A percentile compares a stretch with the other conserved stretches of the same genome.
Conservation (phyloP, 2,888 invertebrate genomes). For the Aphodius granarius region DNA sequence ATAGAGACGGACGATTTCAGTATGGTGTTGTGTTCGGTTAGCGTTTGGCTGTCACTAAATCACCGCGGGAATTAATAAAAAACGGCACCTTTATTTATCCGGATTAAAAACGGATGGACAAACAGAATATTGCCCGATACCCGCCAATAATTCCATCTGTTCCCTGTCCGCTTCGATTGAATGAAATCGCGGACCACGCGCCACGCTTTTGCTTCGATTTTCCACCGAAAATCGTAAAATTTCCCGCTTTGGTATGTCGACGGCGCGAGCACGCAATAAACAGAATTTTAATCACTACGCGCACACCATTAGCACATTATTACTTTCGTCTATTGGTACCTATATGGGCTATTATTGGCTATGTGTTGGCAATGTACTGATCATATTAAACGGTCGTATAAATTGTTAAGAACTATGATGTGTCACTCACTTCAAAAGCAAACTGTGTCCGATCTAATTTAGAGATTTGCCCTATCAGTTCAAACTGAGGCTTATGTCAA, state of each 20-base stretch:
- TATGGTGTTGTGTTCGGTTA: slow-evolving; percentile 3
- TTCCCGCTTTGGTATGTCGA: slow-evolving; percentile 5
- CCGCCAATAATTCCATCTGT: slow-evolving; percentile 53
- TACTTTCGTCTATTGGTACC: slow-evolving; percentile 45
- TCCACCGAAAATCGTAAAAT: slow-evolving; percentile 7
- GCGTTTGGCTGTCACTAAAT: slow-evolving; percentile 22
- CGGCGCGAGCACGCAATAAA: slow-evolving; percentile 49
- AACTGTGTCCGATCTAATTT: neutral
- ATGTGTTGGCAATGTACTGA: slow-evolving; percentile 18
- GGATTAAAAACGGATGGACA: slow-evolving; percentile 53
- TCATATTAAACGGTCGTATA: slow-evolving; percentile 54
- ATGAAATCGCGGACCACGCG: slow-evolving; percentile 33
- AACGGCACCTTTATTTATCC: slow-evolving; percentile 46
- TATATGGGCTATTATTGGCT: slow-evolving; percentile 36
- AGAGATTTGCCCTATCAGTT: neutral
- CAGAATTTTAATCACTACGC: slow-evolving; percentile 54
- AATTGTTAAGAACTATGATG: slow-evolving; percentile 39
- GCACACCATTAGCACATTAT: slow-evolving; percentile 54
- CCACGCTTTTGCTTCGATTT: neutral
- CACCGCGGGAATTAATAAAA: slow-evolving; percentile 39
- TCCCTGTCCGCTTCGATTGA: slow-evolving; percentile 28
- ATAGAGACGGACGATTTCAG: neutral
- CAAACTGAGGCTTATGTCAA: neutral
- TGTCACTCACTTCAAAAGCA: neutral
- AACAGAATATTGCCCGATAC: slow-evolving; percentile 52